Conservation (phyloP, 2,113 vertebrate genomes). For the Acinonyx jubatus region DNA sequence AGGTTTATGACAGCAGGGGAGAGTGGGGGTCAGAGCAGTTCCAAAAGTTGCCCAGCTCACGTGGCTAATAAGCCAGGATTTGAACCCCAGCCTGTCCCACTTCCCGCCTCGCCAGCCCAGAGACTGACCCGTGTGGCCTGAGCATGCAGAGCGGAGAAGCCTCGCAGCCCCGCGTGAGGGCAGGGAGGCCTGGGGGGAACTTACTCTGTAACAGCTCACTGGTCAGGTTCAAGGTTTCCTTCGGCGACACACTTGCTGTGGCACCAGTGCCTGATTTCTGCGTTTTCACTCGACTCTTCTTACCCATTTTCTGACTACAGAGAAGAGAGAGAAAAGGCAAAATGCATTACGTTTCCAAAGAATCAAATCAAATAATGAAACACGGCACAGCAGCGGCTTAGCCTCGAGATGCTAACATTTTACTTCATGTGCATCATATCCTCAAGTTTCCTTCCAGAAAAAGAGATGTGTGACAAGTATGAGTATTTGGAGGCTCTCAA, state of each 20-base stretch:
- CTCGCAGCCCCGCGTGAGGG: rapidly evolving
- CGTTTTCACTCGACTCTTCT: constrained; percentile 98
- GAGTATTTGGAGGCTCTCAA: not conserved
- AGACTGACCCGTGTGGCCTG: rapidly evolving
- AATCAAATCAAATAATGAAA: constrained; percentile 10
- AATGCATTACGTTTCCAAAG: constrained; percentile 31
- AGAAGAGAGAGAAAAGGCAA: constrained; percentile 59
- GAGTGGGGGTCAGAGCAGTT: rapidly evolving
- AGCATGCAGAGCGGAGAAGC: not conserved
- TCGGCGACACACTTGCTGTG: constrained; percentile 90
- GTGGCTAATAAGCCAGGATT: rapidly evolving
- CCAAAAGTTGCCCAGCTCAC: not conserved
- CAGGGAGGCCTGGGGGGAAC: constrained; percentile 55
- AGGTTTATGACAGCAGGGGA: not conserved
- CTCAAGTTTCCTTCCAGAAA: not conserved
- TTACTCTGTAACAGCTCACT: constrained; percentile 96
- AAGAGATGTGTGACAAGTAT: not conserved
- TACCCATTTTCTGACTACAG: constrained; percentile 93
- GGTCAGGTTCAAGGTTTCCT: constrained; percentile 96
- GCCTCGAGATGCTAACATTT: constrained; percentile 17
- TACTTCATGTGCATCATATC: not conserved
- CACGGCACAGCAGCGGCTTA: not conserved
- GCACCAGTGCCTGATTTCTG: constrained; percentile 96
- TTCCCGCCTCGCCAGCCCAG: rapidly evolving
- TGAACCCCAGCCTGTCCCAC: too few relatives aligned